phyloP scores from a whole-genome alignment of 64 coral and sea anemone genomes.

The Stichodactyla mertensii region DNA sequence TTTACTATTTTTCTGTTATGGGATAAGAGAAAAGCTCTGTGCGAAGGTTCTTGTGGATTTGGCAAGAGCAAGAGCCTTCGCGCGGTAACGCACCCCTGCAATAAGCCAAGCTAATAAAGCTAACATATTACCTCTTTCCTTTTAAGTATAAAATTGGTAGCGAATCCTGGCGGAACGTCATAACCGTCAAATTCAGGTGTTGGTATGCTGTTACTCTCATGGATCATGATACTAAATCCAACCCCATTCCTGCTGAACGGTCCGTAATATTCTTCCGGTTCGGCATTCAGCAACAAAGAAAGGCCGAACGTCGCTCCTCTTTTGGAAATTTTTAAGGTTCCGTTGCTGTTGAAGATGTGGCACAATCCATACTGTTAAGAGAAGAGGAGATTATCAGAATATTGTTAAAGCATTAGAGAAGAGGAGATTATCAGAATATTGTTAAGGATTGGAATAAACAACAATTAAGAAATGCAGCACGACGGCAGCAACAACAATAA shows the following conservation, averaged over 20 bases:
- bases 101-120: neutral
- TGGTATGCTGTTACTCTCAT: constrained; percentile 21
- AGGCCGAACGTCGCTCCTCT: neutral
- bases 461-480: no score
- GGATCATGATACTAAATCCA: constrained; percentile 45
- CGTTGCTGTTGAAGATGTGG: constrained; percentile 30
- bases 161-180: constrained; percentile 27
- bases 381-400: neutral
- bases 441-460: no score
- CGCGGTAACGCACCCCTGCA: neutral
- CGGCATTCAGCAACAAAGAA: constrained; percentile 1
- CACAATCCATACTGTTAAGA: constrained; percentile 38
- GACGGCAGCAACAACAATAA: no score
- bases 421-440: neutral
- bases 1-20: no score
- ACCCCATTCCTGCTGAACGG: constrained; percentile 9
- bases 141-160: neutral
- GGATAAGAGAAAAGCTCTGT: no score
- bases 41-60: no score
- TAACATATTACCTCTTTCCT: neutral
- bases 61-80: no score
- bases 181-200: neutral
- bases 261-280: constrained; percentile 43
- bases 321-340: neutral
- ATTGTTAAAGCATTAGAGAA: neutral